Conservation (phyloP, 2,797 vertebrate genomes). For the Pachyuromys duprasi region DNA sequence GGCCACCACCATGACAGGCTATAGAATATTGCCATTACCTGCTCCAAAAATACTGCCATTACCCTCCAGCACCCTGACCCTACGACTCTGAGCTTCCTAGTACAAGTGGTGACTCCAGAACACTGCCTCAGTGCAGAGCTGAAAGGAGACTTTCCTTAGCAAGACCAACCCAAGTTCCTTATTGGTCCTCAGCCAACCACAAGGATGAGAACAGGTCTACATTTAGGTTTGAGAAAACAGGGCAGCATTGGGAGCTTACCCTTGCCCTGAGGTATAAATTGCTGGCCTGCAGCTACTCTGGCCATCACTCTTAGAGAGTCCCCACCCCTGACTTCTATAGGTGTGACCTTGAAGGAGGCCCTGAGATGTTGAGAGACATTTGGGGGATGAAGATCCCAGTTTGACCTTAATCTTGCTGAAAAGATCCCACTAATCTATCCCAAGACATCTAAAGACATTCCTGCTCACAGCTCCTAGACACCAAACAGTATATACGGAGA, state of each 20-base stretch:
- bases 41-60: not conserved
- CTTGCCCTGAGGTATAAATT: not conserved
- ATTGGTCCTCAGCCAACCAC: not conserved
- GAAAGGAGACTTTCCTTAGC: not conserved
- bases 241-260: not conserved
- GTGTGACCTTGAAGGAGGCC: accelerated
- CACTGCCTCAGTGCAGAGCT: too few relatives aligned
- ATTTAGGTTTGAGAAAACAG: not conserved
- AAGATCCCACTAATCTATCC: accelerated
- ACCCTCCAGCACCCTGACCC: not conserved
- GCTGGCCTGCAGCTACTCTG: too few relatives aligned
- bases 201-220: not conserved
- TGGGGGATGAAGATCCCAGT: not conserved
- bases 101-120: not conserved
- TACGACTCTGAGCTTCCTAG: not conserved
- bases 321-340: not conserved
- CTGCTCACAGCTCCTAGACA: not conserved
- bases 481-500: not conserved
- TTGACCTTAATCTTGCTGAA: not conserved
- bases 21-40: not conserved
- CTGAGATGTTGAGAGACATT: not conserved
- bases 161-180: not conserved
- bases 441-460: not conserved
- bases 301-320: not conserved
- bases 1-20: not conserved